phyloP scores from a whole-genome alignment of 2,113 vertebrate genomes.

The Malaclemys terrapin region DNA sequence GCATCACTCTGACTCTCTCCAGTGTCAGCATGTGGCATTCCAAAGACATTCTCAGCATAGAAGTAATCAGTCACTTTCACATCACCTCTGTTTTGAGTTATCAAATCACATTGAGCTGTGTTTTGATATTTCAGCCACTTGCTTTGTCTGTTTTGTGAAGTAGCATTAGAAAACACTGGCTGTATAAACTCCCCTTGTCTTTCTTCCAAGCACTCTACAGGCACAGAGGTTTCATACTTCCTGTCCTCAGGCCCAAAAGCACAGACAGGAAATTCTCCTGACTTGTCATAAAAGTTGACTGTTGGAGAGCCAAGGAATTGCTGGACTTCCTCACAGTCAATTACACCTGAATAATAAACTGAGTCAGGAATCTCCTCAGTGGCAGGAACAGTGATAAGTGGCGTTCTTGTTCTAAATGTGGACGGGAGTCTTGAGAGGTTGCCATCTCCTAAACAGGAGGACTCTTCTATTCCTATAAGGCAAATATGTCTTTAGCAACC shows the following conservation, averaged over 20 bases:
- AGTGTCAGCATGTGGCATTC: not conserved
- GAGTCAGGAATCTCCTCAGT: rapidly evolving
- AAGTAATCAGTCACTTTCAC: not conserved
- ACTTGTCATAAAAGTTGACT: not conserved
- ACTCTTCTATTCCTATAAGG: slow-evolving; percentile 52
- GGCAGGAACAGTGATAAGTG: slow-evolving; percentile 50
- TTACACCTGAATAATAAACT: not conserved
- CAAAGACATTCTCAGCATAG: slow-evolving; percentile 28
- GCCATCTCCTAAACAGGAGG: not conserved
- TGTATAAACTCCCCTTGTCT: not conserved
- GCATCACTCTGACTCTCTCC: not conserved
- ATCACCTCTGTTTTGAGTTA: not conserved
- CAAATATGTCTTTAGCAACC: not conserved
- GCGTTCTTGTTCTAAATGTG: not conserved
- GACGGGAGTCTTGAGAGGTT: not conserved
- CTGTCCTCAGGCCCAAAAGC: slow-evolving; percentile 44
- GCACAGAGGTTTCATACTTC: slow-evolving; percentile 40
- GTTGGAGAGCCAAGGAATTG: not conserved
- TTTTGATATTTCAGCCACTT: slow-evolving; percentile 84
- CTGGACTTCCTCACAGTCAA: not conserved
- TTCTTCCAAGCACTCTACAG: not conserved
- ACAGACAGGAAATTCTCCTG: slow-evolving; percentile 3
- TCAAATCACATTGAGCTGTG: not conserved
- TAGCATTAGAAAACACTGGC: not conserved
- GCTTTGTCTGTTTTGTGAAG: slow-evolving; percentile 68